Conservation (phyloP, 1,140 invertebrate species). For the Antheraea mylitta region DNA sequence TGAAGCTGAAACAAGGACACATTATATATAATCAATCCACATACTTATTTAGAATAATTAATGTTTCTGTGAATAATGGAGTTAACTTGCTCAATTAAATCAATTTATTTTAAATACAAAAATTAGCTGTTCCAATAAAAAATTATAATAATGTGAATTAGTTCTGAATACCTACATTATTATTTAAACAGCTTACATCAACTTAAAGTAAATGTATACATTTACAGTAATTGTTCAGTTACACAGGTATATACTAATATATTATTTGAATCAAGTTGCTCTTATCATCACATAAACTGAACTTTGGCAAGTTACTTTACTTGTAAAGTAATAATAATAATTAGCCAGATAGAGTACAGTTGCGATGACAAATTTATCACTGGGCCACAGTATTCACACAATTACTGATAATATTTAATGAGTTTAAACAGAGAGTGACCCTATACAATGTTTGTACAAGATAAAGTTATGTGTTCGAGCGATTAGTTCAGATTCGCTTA, state of each 20-base stretch:
- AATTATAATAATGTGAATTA: no score
- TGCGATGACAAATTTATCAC: neutral
- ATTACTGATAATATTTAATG: neutral
- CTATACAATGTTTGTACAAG: neutral
- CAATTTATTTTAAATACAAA: no score
- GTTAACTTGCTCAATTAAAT: no score
- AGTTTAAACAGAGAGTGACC: neutral
- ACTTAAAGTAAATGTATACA: no score
- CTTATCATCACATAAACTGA: neutral
- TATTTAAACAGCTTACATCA: no score
- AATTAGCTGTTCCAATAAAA: no score
- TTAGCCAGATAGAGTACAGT: neutral
- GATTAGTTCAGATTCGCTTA: constrained; percentile 16
- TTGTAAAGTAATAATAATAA: neutral
- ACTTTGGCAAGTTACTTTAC: neutral
- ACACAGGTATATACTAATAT: no score
- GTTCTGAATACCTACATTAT: no score
- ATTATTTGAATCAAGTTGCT: no score
- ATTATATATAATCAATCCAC: neutral
- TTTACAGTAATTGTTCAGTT: no score
- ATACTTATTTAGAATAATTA: neutral
- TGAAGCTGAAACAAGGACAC: constrained; percentile 35
- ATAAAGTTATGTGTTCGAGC: no score
- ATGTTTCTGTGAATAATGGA: neutral
- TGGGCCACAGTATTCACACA: neutral